Conservation (phyloP, 2,113 vertebrate genomes). For the Neolamprologus sp. region DNA sequence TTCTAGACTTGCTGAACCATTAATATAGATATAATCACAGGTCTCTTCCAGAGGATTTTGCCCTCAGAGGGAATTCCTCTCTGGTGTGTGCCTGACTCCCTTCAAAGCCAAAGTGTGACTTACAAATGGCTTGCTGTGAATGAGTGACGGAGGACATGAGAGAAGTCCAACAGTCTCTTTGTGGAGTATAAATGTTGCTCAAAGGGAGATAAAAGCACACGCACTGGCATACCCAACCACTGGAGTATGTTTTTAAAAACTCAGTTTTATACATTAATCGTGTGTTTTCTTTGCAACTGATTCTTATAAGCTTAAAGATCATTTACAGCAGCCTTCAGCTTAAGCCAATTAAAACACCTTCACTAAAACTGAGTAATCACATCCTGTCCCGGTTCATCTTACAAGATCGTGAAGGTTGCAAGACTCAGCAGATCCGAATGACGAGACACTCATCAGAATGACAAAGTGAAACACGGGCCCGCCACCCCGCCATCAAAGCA, state of each 20-base stretch:
- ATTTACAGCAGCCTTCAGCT: neutral
- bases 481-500: constrained; percentile 58
- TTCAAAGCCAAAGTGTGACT: constrained; percentile 74
- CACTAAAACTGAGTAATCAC: neutral
- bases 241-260: neutral
- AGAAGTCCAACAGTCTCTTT: constrained; percentile 45
- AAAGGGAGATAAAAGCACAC: constrained; percentile 7
- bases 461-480: constrained; percentile 35
- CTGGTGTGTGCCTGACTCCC: constrained; percentile 49
- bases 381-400: neutral
- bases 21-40: constrained; percentile 77
- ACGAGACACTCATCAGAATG: constrained; percentile 22
- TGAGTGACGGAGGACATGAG: constrained; percentile 67
- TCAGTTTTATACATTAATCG: neutral
- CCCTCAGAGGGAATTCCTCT: constrained; percentile 63
- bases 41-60: constrained; percentile 59
- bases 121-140: constrained; percentile 71
- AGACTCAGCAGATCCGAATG: constrained; percentile 43
- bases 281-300: neutral
- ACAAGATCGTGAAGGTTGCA: neutral
- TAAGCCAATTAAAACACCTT: neutral
- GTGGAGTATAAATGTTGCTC: constrained; percentile 50
- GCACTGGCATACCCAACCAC: neutral
- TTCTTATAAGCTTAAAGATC: neutral
- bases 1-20: constrained; percentile 62